phyloP scores from a whole-genome alignment of 2,888 invertebrate genomes.

The Agrilus biguttatus region DNA sequence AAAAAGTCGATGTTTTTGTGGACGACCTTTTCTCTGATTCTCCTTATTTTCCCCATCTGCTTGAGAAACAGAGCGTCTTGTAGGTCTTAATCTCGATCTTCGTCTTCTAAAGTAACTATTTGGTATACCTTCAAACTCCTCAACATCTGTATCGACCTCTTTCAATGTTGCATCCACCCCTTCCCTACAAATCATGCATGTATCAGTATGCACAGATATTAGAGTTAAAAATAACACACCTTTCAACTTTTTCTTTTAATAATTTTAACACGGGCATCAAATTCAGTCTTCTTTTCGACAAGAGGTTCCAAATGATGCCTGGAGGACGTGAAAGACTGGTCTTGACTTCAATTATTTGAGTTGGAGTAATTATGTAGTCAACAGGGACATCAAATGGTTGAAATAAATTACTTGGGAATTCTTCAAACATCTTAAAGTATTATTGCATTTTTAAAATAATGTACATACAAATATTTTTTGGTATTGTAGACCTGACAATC shows the following conservation, averaged over 20 bases:
- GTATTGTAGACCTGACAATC: slow-evolving; percentile 52
- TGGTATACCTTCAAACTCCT: slow-evolving; percentile 36
- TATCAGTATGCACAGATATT: background rate
- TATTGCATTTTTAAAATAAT: background rate
- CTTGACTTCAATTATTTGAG: slow-evolving; percentile 51
- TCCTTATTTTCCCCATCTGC: slow-evolving; percentile 9
- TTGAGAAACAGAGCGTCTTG: slow-evolving; percentile 15
- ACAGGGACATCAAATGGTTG: slow-evolving; percentile 70
- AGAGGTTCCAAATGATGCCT: slow-evolving; percentile 67
- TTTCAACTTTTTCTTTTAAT: slow-evolving; percentile 51
- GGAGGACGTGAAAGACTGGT: slow-evolving; percentile 46
- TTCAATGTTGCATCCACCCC: slow-evolving; percentile 49
- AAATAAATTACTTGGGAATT: slow-evolving; percentile 59
- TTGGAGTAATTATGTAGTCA: slow-evolving; percentile 76
- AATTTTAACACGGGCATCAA: slow-evolving; percentile 60
- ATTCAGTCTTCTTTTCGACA: slow-evolving; percentile 56
- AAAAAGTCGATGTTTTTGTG: slow-evolving; percentile 2
- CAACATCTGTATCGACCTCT: slow-evolving; percentile 55
- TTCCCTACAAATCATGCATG: slow-evolving; percentile 26
- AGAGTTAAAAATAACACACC: slow-evolving; percentile 32
- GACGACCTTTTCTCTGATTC: slow-evolving; percentile 4
- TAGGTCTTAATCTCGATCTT: slow-evolving; percentile 13
- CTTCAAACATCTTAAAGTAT: slow-evolving; percentile 47
- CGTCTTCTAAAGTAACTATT: slow-evolving; percentile 29
- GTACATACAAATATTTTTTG: background rate